Evolutionary conservation across 2,888 invertebrate species (phyloP).

Genomic region (Antheraea yamamai): DNA sequence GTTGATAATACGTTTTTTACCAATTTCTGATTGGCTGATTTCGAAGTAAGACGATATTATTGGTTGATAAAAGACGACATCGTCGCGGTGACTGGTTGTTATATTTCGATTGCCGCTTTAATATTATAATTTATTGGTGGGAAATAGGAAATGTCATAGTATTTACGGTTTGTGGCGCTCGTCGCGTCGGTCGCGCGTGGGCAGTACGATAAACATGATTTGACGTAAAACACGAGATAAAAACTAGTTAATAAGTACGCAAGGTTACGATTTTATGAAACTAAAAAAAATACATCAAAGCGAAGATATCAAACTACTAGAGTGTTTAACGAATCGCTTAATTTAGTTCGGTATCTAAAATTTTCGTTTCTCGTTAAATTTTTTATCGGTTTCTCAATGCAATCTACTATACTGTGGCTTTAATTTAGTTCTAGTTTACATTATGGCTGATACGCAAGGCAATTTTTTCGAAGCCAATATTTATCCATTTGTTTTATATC

Average conservation of each 20-base stretch:
- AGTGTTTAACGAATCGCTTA: no score
- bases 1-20: not conserved
- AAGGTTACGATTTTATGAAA: constrained; percentile 4
- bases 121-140: not conserved
- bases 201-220: constrained; percentile 1
- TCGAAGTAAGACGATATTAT: not conserved
- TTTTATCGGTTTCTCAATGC: not conserved
- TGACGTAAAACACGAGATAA: not conserved
- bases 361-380: not conserved
- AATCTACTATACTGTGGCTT: not conserved
- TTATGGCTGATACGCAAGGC: no score
- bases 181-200: not conserved
- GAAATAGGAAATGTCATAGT: not conserved
- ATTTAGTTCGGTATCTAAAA: no score
- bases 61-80: not conserved
- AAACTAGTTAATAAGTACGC: not conserved
- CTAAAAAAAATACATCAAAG: not conserved
- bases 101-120: not conserved
- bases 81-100: not conserved
- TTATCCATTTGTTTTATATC: not conserved
- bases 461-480: not conserved
- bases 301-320: not conserved
- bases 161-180: not conserved
- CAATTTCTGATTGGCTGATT: not conserved
- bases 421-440: no score